Base-by-base conservation (phyloP, 37 sponge, comb jelly and placozoan species). In the Geodia barretti region DNA sequence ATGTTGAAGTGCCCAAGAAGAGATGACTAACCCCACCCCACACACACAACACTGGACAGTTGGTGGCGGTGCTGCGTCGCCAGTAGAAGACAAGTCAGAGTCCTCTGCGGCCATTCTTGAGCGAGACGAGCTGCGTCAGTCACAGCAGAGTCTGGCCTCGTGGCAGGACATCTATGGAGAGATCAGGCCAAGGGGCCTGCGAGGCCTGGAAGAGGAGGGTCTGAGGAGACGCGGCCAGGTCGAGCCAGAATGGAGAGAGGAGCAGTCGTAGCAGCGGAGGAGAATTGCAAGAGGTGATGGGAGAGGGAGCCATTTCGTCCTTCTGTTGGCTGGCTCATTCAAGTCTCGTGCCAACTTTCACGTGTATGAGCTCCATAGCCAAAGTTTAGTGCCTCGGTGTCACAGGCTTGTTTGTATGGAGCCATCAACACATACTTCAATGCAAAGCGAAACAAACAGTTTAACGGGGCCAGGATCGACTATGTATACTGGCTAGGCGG, bases 161-260 rank as follows among this genome's bases (percentile, higher is more conserved):
- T 92, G 83, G 83, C 88, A 95, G 59, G 85, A 95, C 8, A 8
- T 77, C 90, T n/a, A 78, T 89, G 82, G 89, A 88, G 73, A 39
- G 39, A 89, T 90, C 93, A 95, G 39, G 92, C 93, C 38, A 92
- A 77, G 61, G 69, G n/a, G 89, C 93, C 3, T 92, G 87, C 40
- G 95, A 95, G 24, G 86, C 90, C 0, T 95, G 86, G 92, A 95
- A 88, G 80, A 92, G 65, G 59, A 93, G 92, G 59, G 89, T 87
- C 90, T 2, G 87, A 90, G 41, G 93, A 92, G 33, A 35, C 38
- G 5, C 35, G 31, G 5, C 74, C 33, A 41, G 36, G 32, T 9
- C 83, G 73, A 77, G 58, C 72, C 1, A 77, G 72, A 9, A 37
- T 63, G 42, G 54, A 60, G 32, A 76, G 85, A 77, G 33, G 85